Conservation (phyloP, 2,797 vertebrate genomes). For the Novumbra hubbsi region DNA sequence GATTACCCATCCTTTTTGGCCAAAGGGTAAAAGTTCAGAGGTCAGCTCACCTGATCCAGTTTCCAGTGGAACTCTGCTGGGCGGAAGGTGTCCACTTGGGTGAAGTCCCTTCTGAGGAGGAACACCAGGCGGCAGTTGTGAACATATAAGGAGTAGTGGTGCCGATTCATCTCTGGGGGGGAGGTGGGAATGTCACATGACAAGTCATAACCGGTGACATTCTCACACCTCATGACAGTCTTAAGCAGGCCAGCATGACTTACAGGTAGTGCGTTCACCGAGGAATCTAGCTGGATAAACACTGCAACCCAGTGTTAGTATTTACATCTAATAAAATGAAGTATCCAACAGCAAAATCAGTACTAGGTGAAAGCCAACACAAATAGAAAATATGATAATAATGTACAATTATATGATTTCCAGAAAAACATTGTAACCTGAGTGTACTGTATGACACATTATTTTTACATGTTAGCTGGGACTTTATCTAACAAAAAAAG, state of each 20-base stretch:
- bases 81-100: constrained; percentile 90
- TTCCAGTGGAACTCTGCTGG: constrained; percentile 99
- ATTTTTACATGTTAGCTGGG: too few species aligned
- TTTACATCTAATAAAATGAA: too few species aligned
- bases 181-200: constrained; percentile 3
- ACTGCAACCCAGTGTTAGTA: too few species aligned
- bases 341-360: too few species aligned
- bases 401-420: not conserved
- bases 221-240: too few species aligned
- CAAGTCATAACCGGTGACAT: not conserved
- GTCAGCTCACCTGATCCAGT: constrained; percentile 86
- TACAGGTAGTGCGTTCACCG: too few species aligned
- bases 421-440: not conserved
- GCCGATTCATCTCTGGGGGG: constrained; percentile 92
- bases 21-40: not conserved
- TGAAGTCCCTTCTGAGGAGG: constrained; percentile 90
- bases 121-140: constrained; percentile 97
- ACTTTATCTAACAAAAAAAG: not conserved
- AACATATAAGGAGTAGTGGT: constrained; percentile 95
- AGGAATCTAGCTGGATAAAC: too few species aligned
- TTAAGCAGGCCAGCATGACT: too few species aligned
- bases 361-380: too few species aligned
- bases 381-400: too few species aligned
- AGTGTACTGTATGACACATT: too few species aligned
- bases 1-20: not conserved